These are phyloP conservation scores for Chrysodeixis includens DNA, from an alignment of 2,888 invertebrate genomes.

Conservation along the genomic window DNA sequence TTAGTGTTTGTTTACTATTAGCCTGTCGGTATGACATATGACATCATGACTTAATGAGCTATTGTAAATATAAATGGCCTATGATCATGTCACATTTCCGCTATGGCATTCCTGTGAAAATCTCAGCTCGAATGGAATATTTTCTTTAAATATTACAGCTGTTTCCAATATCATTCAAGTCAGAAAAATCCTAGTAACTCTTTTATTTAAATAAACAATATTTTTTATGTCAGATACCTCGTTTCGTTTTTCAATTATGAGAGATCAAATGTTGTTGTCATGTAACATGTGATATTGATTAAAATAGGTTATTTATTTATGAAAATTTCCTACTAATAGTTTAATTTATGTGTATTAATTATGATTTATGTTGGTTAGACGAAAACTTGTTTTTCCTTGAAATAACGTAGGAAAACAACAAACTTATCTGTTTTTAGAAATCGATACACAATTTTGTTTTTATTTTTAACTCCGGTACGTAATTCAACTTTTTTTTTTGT, in stretches of 20 bases:
- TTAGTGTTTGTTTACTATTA: constrained; percentile 29
- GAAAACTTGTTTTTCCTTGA: neutral
- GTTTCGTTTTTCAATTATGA: neutral
- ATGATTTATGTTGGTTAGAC: neutral
- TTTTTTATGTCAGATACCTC: neutral
- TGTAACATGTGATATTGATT: too few relatives aligned
- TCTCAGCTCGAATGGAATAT: neutral
- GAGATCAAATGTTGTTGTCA: too few relatives aligned
- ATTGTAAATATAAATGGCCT: constrained; percentile 13
- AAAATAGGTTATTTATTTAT: neutral
- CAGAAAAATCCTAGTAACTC: too few relatives aligned
- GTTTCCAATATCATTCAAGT: neutral
- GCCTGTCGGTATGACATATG: constrained; percentile 18
- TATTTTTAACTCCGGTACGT: neutral
- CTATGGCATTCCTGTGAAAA: constrained; percentile 9
- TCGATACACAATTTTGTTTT: neutral
- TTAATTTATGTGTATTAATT: neutral
- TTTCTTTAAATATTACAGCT: neutral
- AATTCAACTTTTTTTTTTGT: too few relatives aligned
- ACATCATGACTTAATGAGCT: constrained; percentile 32
- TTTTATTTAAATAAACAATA: too few relatives aligned
- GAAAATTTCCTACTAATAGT: neutral
- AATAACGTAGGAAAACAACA: neutral
- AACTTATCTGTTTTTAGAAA: neutral
- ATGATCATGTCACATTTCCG: constrained; percentile 18